phyloP scores from a whole-genome alignment of 2,797 vertebrate genomes.

The Muscicapa comitata region DNA sequence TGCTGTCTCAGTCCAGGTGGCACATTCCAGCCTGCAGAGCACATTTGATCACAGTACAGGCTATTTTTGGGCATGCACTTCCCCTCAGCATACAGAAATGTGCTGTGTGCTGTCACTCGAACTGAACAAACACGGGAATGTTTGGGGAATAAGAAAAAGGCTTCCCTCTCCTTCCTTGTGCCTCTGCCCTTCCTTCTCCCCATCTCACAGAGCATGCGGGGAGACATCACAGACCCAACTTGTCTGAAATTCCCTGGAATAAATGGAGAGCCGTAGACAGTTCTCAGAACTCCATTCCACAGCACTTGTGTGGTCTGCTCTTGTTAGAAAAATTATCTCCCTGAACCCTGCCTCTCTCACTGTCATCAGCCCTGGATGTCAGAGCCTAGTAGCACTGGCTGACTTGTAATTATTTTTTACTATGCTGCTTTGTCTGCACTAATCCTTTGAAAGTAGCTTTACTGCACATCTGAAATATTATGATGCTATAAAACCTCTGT shows the following conservation, averaged over 20 bases:
- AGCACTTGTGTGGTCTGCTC: slow-evolving; percentile 74
- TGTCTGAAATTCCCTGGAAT: slow-evolving; percentile 25
- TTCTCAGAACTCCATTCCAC: slow-evolving; percentile 39
- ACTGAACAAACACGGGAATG: neutral
- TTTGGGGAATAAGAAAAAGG: slow-evolving; percentile 1
- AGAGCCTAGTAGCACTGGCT: slow-evolving; percentile 61
- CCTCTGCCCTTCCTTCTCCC: neutral
- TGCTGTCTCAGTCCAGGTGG: slow-evolving; percentile 16
- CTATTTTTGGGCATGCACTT: slow-evolving; percentile 10
- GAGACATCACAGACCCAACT: slow-evolving; percentile 19
- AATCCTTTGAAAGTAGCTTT: slow-evolving; percentile 81
- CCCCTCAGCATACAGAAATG: neutral
- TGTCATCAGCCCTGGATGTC: slow-evolving; percentile 55
- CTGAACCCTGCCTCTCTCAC: slow-evolving; percentile 37
- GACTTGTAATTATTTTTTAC: slow-evolving; percentile 80
- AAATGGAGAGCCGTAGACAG: neutral
- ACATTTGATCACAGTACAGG: neutral
- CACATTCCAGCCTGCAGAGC: slow-evolving; percentile 5
- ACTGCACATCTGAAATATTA: slow-evolving; percentile 74
- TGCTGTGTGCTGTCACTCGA: neutral
- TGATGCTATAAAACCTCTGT: slow-evolving; percentile 77
- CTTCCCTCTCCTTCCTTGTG: neutral
- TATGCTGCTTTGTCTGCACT: slow-evolving; percentile 76
- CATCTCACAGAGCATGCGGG: neutral
- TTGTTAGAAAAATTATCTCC: slow-evolving; percentile 47